Base-by-base conservation (phyloP, 2,888 invertebrate genomes). In the Acutogordius australiensis region DNA sequence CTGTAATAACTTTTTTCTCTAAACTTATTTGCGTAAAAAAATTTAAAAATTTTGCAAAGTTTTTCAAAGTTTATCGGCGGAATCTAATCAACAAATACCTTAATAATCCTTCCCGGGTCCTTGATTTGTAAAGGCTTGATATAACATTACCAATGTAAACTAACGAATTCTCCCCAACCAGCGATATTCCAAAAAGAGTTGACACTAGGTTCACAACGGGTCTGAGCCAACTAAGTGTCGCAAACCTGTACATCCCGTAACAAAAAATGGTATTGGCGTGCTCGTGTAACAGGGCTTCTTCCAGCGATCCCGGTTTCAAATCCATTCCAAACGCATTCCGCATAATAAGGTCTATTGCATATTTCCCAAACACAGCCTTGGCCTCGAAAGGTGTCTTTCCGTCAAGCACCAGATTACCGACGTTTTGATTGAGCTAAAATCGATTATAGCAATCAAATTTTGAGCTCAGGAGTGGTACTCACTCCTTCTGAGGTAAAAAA, bases 341-440 rank as follows among this genome's bases (percentile, higher is more conserved):
- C 18, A 26, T 51, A n/a, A 51, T 51, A 8, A 51, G 8, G 23
- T 51, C 51, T 51, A 51, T 51, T 13, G 51, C 51, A 51, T 51
- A 51, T n/a, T 4, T 23, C 26, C 51, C 51, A 23, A 51, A 51
- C 4, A 51, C 18, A 23, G 51, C 23, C 26, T 51, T 51, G 26
- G 51, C 51, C 23, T 51, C 51, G 23, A 51, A 51, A 4, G 51
- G 51, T 23, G 51, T 51, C 37, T 37, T 37, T 37, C 37, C 37
- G 37, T 37, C 37, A 13, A 37, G 8, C 18, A 37, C 18, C 18
- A 37, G 37, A n/a, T n/a, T n/a, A n/a, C n/a, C n/a, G n/a, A n/a
- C n/a, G n/a, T n/a, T n/a, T n/a, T n/a, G n/a, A n/a, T n/a, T n/a
- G n/a, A n/a, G n/a, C n/a, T n/a, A n/a, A n/a, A n/a, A n/a, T n/a